Percentiles rank a stretch among this genome's conserved stretches.
These are phyloP conservation scores for Hepsetus odoe DNA, from an alignment of 2,113 vertebrate species.

Conservation along the genomic window DNA sequence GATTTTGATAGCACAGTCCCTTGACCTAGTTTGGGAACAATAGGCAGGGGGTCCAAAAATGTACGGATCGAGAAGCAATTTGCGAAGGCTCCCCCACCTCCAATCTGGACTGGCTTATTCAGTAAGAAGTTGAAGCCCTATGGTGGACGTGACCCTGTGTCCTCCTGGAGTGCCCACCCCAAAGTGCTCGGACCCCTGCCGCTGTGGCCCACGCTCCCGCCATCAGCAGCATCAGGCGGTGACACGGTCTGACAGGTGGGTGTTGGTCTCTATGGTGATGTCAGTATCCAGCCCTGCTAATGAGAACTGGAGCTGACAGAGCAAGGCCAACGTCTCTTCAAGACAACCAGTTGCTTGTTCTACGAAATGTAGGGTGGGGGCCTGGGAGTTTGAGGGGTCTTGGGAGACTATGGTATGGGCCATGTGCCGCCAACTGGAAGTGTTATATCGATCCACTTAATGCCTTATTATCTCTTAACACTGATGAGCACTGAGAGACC, in stretches of 20 bases:
- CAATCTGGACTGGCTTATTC: slow-evolving; percentile 76
- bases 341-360: slow-evolving; percentile 47
- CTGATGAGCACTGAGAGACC: background rate
- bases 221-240: slow-evolving; percentile 21
- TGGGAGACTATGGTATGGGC: background rate
- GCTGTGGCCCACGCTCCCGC: slow-evolving; percentile 24
- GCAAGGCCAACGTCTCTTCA: slow-evolving; percentile 30
- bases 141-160: slow-evolving; percentile 53
- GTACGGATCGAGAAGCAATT: slow-evolving; percentile 44
- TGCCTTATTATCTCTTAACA: background rate
- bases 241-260: slow-evolving; percentile 46
- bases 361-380: slow-evolving; percentile 24
- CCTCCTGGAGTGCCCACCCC: slow-evolving; percentile 6
- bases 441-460: slow-evolving; percentile 23
- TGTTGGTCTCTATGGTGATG: slow-evolving; percentile 20
- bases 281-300: slow-evolving; percentile 39
- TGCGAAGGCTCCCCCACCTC: slow-evolving; percentile 26
- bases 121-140: slow-evolving; percentile 62
- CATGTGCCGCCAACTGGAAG: slow-evolving; percentile 6
- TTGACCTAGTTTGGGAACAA: slow-evolving; percentile 87
- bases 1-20: slow-evolving; percentile 72
- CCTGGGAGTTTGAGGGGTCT: slow-evolving; percentile 54
- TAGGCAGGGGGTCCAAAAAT: slow-evolving; percentile 73
- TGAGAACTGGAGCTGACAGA: slow-evolving; percentile 37
- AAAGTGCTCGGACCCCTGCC: slow-evolving; percentile 25